Percentiles rank a stretch among this genome's conserved stretches.
These are phyloP conservation scores for Coilia nasus DNA, from an alignment of 2,797 vertebrate species.

Conservation along the genomic window DNA sequence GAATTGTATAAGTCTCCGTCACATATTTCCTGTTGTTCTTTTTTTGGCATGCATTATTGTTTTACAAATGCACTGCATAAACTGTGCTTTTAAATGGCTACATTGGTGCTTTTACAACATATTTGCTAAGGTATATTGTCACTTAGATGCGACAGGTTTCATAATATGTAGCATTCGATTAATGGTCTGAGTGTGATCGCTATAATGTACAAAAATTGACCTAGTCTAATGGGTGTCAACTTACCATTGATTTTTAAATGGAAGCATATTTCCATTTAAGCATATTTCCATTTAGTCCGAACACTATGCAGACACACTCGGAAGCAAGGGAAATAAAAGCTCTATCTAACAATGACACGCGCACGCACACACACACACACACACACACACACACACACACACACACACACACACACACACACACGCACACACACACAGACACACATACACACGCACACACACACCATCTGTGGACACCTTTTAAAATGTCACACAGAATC, in stretches of 20 bases:
- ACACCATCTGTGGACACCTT: not conserved
- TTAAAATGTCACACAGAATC: not conserved
- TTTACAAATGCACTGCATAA: too few relatives aligned
- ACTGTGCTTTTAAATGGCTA: too few relatives aligned
- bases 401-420: not conserved
- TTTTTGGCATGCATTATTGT: too few relatives aligned
- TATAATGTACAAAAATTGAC: too few relatives aligned
- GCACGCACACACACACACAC: not conserved
- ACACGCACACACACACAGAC: not conserved
- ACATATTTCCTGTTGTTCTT: too few relatives aligned
- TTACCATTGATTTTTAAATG: not conserved
- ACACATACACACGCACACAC: not conserved
- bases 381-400: not conserved
- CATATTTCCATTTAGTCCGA: not conserved
- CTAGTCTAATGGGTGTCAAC: too few relatives aligned
- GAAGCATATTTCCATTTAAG: not conserved
- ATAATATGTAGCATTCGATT: too few relatives aligned
- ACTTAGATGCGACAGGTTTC: not conserved
- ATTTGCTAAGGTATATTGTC: not conserved
- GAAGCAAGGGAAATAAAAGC: not conserved
- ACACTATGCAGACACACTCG: not conserved
- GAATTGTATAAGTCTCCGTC: too few relatives aligned
- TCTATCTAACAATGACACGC: not conserved
- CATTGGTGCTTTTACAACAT: too few relatives aligned
- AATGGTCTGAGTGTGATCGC: too few relatives aligned